phyloP scores from a whole-genome alignment of 2,797 vertebrate species.

The Chromobotia macracanthus region DNA sequence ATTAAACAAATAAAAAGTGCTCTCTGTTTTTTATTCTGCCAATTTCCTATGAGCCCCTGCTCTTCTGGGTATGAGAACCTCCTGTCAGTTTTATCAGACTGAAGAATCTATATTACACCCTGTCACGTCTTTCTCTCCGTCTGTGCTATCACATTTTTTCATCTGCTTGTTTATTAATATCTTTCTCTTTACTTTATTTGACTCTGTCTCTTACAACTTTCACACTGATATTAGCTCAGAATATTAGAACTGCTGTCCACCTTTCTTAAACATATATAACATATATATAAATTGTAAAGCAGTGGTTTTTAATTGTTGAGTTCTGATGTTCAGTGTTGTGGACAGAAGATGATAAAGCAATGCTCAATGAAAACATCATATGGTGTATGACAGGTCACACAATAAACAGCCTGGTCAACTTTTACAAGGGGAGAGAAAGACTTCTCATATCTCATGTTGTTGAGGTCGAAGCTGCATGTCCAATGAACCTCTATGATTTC shows the following conservation, averaged over 20 bases:
- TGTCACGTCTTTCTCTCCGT: slow-evolving; percentile 63
- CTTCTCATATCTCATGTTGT: too few relatives aligned
- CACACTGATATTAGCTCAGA: slow-evolving; percentile 4
- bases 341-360: too few relatives aligned
- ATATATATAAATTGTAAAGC: too few relatives aligned
- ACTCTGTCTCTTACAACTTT: slow-evolving; percentile 30
- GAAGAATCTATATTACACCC: slow-evolving; percentile 78
- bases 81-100: slow-evolving; percentile 73
- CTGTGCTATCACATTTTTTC: slow-evolving; percentile 75
- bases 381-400: too few relatives aligned
- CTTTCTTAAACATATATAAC: background rate
- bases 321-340: too few relatives aligned
- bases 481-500: too few relatives aligned
- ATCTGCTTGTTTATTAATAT: slow-evolving; percentile 66
- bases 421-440: too few relatives aligned
- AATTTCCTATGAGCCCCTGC: slow-evolving; percentile 75
- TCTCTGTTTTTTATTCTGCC: too few relatives aligned
- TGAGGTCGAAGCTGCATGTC: too few relatives aligned
- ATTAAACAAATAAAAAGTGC: background rate
- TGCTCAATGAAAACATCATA: too few relatives aligned
- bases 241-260: background rate
- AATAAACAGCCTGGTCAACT: too few relatives aligned
- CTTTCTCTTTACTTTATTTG: slow-evolving; percentile 35
- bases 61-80: slow-evolving; percentile 73
- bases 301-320: too few relatives aligned